Evolutionary conservation across 1,140 invertebrate genomes (phyloP), one percentile per base, ranked within the genome.

Genomic region (Monomorium pharaonis): DNA sequence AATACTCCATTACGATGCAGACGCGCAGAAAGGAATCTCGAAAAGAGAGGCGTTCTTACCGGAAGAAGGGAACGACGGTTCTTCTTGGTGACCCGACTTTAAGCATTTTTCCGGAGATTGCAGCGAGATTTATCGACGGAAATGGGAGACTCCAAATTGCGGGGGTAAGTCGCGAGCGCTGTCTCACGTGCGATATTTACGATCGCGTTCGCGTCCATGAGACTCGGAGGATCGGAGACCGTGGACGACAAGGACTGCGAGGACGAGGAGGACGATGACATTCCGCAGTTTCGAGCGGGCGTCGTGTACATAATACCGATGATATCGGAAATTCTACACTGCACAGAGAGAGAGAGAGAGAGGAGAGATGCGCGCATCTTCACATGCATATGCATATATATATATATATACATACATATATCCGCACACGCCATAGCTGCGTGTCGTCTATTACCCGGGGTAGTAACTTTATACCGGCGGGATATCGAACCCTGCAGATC

Each of bases 261-360:
- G 42, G 62, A 56, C 78, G 37, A 33, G 24, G 37, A 60, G 51
- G 27, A 83, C 78, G 54, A 67, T 67, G 63, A 88, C 78, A 87
- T 77, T 75, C 86, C 51, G 76, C 80, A 72, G 76, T 85, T 85
- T 85, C 84, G 76, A 85, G 63, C 60, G 54, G 76, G 33, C 63
- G 63, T 80, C 76, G 63, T 80, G 84, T 85, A 85, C 42, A 85
- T 85, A 85, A 85, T 85, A 85, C 76, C 86, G 76, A 88, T 89
- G 83, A 89, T 89, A 89, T 89, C 78, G 74, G 77, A 63, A 85
- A 89, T 85, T 86, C 83, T 80, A 69, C 63, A 60, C 76, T 30
- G 27, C n/a, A 60, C 21, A 47, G 18, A 21, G 75, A 78, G 75
- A 65, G 60, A 37, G 37, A 37, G 37, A 7, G 3, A 3, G 47